phyloP scores from a whole-genome alignment of 2,113 vertebrate species.

The Crocuta crocuta region DNA sequence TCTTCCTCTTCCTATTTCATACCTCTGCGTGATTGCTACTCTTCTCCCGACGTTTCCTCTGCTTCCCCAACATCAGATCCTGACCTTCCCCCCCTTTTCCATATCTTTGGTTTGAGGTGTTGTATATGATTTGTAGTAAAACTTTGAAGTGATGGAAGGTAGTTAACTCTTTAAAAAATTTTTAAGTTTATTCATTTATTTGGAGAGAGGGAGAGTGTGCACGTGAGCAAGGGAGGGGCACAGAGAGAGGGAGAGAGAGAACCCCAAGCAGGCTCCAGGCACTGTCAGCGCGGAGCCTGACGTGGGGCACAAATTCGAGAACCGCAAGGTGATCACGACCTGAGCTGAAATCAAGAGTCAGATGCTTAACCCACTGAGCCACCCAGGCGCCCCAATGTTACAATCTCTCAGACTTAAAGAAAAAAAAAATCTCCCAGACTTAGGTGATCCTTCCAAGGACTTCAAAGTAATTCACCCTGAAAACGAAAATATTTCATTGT shows the following conservation, averaged over 20 bases:
- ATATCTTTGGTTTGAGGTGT: background rate
- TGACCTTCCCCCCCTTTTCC: background rate
- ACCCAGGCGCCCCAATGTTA: no score
- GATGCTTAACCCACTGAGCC: no score
- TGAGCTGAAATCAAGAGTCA: no score
- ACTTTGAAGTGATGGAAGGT: background rate
- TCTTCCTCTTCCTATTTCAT: constrained; percentile 17
- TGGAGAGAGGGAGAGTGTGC: no score
- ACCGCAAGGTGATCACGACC: no score
- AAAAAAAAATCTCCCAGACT: background rate
- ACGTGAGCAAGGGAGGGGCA: no score
- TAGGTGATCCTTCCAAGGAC: background rate
- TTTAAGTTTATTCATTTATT: no score
- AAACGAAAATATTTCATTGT: background rate
- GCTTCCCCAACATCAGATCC: background rate
- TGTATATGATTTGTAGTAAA: constrained; percentile 6
- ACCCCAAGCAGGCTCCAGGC: no score
- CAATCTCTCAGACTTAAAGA: no score
- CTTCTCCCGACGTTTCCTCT: background rate
- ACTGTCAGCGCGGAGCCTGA: no score
- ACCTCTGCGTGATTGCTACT: background rate
- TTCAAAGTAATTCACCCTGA: constrained; percentile 27
- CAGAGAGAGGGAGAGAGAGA: no score
- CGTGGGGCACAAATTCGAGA: no score
- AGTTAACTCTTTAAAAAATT: background rate